Conservation (phyloP, 64 coral and sea anemone genomes). For the Astreopora myriophthalma region DNA sequence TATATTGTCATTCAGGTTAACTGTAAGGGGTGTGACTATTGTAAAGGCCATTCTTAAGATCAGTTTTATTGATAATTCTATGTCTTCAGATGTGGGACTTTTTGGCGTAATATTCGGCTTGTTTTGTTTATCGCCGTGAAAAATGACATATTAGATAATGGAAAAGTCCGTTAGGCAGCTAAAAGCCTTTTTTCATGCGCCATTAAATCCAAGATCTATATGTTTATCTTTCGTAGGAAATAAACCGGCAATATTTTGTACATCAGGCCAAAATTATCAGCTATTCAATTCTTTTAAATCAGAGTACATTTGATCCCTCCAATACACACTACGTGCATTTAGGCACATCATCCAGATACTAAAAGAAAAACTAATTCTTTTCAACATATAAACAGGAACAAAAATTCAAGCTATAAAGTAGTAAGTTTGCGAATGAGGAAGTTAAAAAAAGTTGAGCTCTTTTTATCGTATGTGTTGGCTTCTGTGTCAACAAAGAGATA, state of each 20-base stretch:
- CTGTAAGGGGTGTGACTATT: constrained; percentile 25
- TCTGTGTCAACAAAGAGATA: constrained; percentile 9
- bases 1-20: not conserved
- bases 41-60: constrained; percentile 4
- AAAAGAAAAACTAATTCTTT: not conserved
- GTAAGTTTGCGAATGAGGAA: not conserved
- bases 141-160: constrained; percentile 47
- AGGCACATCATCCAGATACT: not conserved
- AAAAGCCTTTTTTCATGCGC: constrained; percentile 46
- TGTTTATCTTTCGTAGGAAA: constrained; percentile 22
- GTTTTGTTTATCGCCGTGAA: constrained; percentile 30
- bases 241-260: constrained; percentile 16
- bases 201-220: constrained; percentile 14
- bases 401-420: not conserved
- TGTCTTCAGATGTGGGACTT: not conserved
- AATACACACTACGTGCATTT: not conserved
- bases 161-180: not conserved
- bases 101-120: not conserved
- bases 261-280: not conserved
- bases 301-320: not conserved
- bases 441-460: not conserved
- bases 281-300: not conserved
- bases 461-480: not conserved
- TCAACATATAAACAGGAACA: not conserved
- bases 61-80: constrained; percentile 32